phyloP scores from a whole-genome alignment of 2,797 vertebrate species.

The Diceros bicornis region DNA sequence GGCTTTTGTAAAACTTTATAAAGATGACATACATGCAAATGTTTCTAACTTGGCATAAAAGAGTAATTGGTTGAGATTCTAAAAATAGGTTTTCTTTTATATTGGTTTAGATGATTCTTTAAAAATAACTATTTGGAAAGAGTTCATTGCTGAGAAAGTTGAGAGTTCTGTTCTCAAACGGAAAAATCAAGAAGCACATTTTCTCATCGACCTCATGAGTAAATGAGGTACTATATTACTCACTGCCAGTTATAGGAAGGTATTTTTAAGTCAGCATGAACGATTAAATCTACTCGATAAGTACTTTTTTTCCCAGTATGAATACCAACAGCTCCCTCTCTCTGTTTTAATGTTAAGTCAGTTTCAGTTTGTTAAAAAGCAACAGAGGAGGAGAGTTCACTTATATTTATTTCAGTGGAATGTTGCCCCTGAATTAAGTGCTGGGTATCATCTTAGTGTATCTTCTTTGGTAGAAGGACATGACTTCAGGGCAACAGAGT shows the following conservation, averaged over 20 bases:
- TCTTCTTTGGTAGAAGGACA: neutral
- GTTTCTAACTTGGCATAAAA: constrained; percentile 30
- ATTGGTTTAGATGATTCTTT: constrained; percentile 41
- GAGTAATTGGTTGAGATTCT: constrained; percentile 51
- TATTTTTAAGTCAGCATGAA: constrained; percentile 71
- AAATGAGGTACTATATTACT: constrained; percentile 74
- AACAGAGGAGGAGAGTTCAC: neutral
- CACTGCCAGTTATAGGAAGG: neutral
- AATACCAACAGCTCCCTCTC: constrained; percentile 80
- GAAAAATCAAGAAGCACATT: constrained; percentile 12
- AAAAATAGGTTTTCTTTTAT: constrained; percentile 66
- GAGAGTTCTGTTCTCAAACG: constrained; percentile 62
- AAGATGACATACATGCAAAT: neutral
- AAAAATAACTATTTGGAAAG: neutral
- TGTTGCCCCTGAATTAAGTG: neutral
- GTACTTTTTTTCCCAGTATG: neutral
- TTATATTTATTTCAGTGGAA: neutral
- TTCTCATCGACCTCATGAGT: constrained; percentile 74
- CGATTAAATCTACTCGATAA: neutral
- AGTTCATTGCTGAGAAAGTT: neutral
- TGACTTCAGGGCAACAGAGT: neutral
- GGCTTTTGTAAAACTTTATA: neutral
- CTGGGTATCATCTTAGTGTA: neutral
- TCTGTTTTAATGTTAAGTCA: constrained; percentile 38
- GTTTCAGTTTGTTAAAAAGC: neutral